Conservation (phyloP, 2,797 vertebrate genomes). For the Fringilla coelebs region DNA sequence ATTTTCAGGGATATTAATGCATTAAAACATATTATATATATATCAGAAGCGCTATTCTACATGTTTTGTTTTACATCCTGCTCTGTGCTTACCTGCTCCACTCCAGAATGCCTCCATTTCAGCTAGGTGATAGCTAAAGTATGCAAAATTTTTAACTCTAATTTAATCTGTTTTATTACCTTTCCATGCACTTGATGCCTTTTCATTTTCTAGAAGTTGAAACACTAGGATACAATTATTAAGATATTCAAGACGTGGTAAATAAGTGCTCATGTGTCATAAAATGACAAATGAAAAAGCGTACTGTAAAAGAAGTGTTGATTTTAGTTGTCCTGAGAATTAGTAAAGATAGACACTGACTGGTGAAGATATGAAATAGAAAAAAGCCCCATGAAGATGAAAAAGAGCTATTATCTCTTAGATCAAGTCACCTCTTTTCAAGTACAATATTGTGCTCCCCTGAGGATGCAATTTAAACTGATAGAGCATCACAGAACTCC, state of each 20-base stretch:
- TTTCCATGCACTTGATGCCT: background rate
- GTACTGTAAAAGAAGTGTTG: background rate
- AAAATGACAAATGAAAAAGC: background rate
- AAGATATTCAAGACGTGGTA: background rate
- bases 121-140: background rate
- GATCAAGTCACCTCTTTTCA: background rate
- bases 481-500: background rate
- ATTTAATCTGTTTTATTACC: background rate
- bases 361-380: background rate
- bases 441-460: background rate
- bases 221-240: background rate
- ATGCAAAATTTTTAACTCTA: background rate
- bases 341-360: background rate
- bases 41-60: background rate
- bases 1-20: background rate
- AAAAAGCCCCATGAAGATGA: background rate
- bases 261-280: background rate
- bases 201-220: background rate
- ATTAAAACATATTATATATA: background rate
- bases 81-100: background rate
- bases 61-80: background rate
- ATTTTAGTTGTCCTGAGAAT: background rate
- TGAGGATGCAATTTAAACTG: background rate
- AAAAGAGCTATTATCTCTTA: background rate
- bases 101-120: background rate